Evolutionary conservation across 2,113 vertebrate genomes (phyloP).

Genomic region (Deroptyus accipitrinus): DNA sequence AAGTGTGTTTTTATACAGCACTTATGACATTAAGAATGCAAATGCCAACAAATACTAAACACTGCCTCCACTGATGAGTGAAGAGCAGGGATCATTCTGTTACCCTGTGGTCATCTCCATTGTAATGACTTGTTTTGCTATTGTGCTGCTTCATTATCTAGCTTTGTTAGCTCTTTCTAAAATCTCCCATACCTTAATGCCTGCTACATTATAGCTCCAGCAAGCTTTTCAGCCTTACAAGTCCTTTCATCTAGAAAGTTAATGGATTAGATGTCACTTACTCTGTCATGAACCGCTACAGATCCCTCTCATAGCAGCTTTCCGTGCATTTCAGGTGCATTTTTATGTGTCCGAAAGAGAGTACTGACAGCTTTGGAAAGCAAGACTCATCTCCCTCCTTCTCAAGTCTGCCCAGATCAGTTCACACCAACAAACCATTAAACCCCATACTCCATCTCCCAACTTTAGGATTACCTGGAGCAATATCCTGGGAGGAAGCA

Average conservation of each 20-base stretch:
- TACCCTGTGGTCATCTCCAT: not conserved
- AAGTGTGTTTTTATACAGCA: not conserved
- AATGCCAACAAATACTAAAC: not conserved
- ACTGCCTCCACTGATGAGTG: accelerated
- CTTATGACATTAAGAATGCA: not conserved
- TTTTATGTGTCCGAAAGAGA: not conserved
- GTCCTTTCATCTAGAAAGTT: not conserved
- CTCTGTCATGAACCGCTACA: not conserved
- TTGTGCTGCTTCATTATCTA: not conserved
- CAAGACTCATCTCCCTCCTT: not conserved
- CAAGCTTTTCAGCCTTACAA: not conserved
- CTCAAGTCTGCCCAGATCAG: not conserved
- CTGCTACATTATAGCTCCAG: not conserved
- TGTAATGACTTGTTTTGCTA: not conserved
- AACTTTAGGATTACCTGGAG: not conserved
- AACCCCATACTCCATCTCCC: not conserved
- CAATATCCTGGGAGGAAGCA: not conserved
- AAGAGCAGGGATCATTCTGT: not conserved
- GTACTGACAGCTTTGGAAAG: not conserved
- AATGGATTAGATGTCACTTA: not conserved
- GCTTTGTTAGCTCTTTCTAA: not conserved
- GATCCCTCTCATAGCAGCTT: not conserved
- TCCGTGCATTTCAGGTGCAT: not conserved
- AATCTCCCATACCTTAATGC: not conserved
- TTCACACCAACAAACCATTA: not conserved